Evolutionary conservation across 2,113 vertebrate genomes (phyloP), one percentile per base, ranked within the genome.

Genomic region (Microtus pennsylvanicus): DNA sequence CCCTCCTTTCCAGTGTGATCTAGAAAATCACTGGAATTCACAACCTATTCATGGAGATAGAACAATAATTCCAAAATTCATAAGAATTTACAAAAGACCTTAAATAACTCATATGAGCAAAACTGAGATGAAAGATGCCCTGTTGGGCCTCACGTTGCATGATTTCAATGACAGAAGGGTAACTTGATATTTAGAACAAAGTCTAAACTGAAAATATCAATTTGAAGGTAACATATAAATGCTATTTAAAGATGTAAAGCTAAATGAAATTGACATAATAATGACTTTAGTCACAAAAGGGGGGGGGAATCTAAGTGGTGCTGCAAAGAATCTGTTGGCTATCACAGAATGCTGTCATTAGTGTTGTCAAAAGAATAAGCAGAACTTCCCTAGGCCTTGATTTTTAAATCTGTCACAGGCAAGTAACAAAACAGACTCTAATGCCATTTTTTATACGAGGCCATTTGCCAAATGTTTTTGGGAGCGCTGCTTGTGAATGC

Each of bases 151-250:
- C 58, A 58, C 30, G 11, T 76, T 35, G 22, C 3, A 75, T 70
- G n/a, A 35, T 94, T 50, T 67, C 10, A 30, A 55, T 52, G 47
- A 38, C 72, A 61, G 22, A 11, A 67, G 58, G 1, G 0, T 76
- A 72, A 42, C 65, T 87, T 74, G 38, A 67, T 45, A 78, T 88
- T 82, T 35, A 28, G 72, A 80, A 33, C 6, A 42, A 80, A 52
- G 45, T 91, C 7, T 70, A 85, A 74, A 38, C 69, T 26, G 14
- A 92, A 95, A 75, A 74, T 61, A 89, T 5, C 92, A 69, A 93
- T 78, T 85, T 58, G 22, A 70, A 77, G 50, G 28, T 55, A 65
- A 61, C 38, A 14, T 47, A 52, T 22, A 80, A 55, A 22, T 80
- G 47, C 4, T 42, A 22, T 63, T 86, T 86, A 69, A 80, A 85